Evolutionary conservation across 2,888 invertebrate species (phyloP), one percentile per base, ranked within the genome.

Genomic region (Diabrotica balteata): DNA sequence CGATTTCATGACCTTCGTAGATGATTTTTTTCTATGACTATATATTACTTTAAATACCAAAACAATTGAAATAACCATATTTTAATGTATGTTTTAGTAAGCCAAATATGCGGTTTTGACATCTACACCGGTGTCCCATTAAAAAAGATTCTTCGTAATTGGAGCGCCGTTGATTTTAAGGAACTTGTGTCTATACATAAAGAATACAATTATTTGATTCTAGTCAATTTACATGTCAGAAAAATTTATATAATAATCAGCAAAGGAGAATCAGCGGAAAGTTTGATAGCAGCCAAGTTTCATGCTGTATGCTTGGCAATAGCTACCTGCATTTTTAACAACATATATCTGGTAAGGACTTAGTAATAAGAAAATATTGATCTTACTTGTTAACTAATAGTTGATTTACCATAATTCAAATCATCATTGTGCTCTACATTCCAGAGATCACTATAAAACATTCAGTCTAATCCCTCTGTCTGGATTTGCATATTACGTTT

Each of bases 201-300:
- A 49, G 75, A 84, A 7, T 84, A 84, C 59, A 85, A 86, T 32
- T 91, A 90, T 77, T 75, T 91, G 17, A 78, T 91, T 51, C 70
- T 89, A 2, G 85, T 88, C 2, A 84, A 87, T 78, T 73, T 86
- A 9, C 74, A 82, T 51, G 79, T 79, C 6, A 84, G 83, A 68
- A 84, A 79, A 42, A 87, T 93, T 76, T 85, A 87, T 78, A 84
- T 93, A 22, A 80, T 87, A 47, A 79, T 93, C 1, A 85, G 86
- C 67, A 85, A 86, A 58, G 81, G 85, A n/a, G 86, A 87, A 32
- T 79, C 77, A 0, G 78, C 86, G 0, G 81, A 82, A 59, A 89
- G 90, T 73, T 84, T 91, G n/a, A 78, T 93, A 8, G 86, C 88
- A 77, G 89, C 90, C 7, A 93, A 91, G 80, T 91, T 90, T 74